These are phyloP conservation scores for Paradisaea rubra DNA, from an alignment of 2,113 vertebrate species.

Conservation along the genomic window DNA sequence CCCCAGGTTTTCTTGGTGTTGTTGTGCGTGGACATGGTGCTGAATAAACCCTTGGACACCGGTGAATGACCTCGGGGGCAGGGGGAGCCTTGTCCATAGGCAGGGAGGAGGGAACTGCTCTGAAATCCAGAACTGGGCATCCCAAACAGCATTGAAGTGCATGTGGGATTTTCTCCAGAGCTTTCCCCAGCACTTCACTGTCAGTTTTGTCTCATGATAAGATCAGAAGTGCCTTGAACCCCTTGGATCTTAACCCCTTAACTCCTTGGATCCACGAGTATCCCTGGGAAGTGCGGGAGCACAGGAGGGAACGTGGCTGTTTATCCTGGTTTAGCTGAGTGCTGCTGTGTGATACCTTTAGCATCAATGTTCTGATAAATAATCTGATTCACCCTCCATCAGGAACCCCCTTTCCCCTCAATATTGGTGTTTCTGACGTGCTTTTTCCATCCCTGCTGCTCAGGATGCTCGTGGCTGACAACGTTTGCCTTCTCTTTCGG, in stretches of 20 bases:
- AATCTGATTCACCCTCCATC: background rate
- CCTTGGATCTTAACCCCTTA: background rate
- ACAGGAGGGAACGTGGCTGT: background rate
- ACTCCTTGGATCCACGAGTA: rapidly evolving
- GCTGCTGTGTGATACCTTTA: background rate
- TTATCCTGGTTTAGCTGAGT: background rate
- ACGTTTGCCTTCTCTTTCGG: background rate
- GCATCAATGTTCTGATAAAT: background rate
- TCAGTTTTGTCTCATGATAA: rapidly evolving
- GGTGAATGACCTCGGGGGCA: rapidly evolving
- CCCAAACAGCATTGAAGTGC: rapidly evolving
- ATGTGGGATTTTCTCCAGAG: background rate
- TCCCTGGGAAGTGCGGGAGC: background rate
- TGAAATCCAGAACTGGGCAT: background rate
- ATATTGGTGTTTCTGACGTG: background rate
- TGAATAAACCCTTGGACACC: background rate
- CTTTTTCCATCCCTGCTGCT: background rate
- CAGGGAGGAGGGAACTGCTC: background rate
- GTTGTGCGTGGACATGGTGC: background rate
- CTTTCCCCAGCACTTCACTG: background rate
- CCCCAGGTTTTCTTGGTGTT: background rate
- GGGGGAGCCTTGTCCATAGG: background rate
- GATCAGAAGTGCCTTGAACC: background rate
- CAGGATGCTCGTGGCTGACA: background rate
- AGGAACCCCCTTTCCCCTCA: background rate